A percentile compares a stretch with the other conserved stretches of the same genome.
These are phyloP conservation scores for Ctenodactylus gundi DNA, from an alignment of 2,113 vertebrate genomes.

Conservation along the genomic window DNA sequence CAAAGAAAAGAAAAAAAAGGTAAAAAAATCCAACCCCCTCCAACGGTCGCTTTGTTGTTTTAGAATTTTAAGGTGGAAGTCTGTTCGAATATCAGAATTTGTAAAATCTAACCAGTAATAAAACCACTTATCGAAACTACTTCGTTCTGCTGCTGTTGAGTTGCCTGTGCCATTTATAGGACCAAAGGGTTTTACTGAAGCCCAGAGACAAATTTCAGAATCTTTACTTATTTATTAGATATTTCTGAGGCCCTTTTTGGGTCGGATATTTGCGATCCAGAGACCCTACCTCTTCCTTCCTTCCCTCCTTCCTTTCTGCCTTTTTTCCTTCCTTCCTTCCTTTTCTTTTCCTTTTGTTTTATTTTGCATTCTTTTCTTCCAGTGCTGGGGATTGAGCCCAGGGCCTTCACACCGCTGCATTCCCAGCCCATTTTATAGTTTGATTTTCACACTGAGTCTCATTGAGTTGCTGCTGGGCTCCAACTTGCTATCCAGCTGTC, in stretches of 20 bases:
- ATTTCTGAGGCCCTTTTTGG: neutral
- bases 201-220: neutral
- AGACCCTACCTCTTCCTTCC: no score
- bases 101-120: slow-evolving; percentile 91
- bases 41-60: slow-evolving; percentile 89
- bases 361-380: no score
- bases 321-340: no score
- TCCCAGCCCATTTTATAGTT: no score
- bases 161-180: slow-evolving; percentile 64
- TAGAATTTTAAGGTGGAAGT: slow-evolving; percentile 88
- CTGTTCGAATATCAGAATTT: slow-evolving; percentile 89
- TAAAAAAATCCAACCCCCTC: slow-evolving; percentile 77
- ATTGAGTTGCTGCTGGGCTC: no score
- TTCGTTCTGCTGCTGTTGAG: slow-evolving; percentile 67
- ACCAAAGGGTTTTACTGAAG: neutral
- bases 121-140: slow-evolving; percentile 88
- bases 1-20: slow-evolving; percentile 62
- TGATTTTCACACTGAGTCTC: no score
- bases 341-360: no score
- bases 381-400: no score
- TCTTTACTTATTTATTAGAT: neutral
- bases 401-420: no score
- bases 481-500: no score
- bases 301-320: no score
- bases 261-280: neutral